Evolutionary conservation across 2,113 vertebrate genomes (phyloP), one percentile per base, ranked within the genome.

Genomic region (Nycticorax nycticorax): DNA sequence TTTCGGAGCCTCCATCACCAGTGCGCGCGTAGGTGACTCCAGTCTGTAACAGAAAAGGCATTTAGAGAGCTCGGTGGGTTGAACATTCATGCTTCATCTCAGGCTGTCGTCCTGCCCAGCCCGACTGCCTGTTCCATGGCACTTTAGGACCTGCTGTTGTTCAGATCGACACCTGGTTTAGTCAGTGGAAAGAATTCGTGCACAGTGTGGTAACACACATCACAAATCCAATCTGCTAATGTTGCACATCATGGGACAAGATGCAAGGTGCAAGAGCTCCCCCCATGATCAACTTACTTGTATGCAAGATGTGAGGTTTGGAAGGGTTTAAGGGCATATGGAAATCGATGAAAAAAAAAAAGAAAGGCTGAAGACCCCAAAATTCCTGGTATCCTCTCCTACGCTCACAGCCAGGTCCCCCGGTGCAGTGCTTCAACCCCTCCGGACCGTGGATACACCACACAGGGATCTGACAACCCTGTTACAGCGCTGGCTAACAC

Each of bases 1-100:
- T 97, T 99, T 99, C 0, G 99, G 99, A 62, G 99, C 99, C 96
- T 99, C 99, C 99, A 99, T 99, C 89, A 99, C 98, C 89, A 99
- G 97, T 7, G 99, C 99, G 8, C 99, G 98, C 0, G 99, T 99
- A 2, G 99, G 99, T 3, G 99, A 99, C 98, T 99, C 99, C 96
- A 99, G 97, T 90, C 99, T 99, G 98, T 45, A 97, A 95, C 33
- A 85, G 16, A 98, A 5, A 60, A 45, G 21, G 62, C 41, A 24
- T 33, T 83, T 16, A 43, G 17, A 60, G 56, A 30, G 76, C 67
- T n/a, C 2, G 8, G 2, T 53, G 85, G 41, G 16, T 18, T 50
- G 28, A 19, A 14, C 0, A 11, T 11, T 56, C 18, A 27, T 3
- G 20, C 28, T 21, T 18, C 8, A 33, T 15, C 59, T 41, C 77